A percentile compares a stretch with the other conserved stretches of the same genome.
Conservation (phyloP, 2,113 vertebrate genomes). For the Serinus canaria region DNA sequence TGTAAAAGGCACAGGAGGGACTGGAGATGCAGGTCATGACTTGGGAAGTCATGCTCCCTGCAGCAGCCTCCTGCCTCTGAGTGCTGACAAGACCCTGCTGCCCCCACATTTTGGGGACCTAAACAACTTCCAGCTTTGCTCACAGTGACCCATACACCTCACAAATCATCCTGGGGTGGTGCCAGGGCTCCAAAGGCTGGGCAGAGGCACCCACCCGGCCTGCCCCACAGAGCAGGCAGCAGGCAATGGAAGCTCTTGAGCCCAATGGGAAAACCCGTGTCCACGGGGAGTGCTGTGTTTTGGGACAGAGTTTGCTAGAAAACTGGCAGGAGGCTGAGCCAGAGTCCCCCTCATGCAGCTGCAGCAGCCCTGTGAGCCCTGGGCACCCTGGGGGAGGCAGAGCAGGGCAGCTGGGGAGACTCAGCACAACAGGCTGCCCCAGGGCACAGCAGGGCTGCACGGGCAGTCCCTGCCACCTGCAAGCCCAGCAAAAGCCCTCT, state of each 20-base stretch:
- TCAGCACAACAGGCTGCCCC: not conserved
- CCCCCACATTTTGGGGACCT: not conserved
- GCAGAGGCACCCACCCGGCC: not conserved
- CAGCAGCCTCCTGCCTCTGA: not conserved
- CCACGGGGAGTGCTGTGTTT: not conserved
- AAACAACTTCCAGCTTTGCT: not conserved
- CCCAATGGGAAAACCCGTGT: accelerated
- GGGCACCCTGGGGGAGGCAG: accelerated
- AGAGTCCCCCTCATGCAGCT: not conserved
- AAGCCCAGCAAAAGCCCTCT: not conserved
- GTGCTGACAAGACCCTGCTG: accelerated
- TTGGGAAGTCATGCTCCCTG: not conserved
- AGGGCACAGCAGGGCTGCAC: not conserved
- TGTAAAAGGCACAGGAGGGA: not conserved
- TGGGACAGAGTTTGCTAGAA: not conserved
- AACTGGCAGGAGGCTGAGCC: not conserved
- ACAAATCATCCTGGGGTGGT: accelerated
- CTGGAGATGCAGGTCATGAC: not conserved
- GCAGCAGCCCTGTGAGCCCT: not conserved
- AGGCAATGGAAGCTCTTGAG: not conserved
- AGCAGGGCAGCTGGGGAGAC: not conserved
- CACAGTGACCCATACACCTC: not conserved
- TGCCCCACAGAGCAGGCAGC: accelerated
- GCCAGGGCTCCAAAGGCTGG: not conserved
- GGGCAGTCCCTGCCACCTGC: not conserved